Percentiles rank a stretch among this genome's conserved stretches.
These are phyloP conservation scores for Drosophila erecta DNA, from an alignment of 1,140 invertebrate genomes.

Conservation along the genomic window DNA sequence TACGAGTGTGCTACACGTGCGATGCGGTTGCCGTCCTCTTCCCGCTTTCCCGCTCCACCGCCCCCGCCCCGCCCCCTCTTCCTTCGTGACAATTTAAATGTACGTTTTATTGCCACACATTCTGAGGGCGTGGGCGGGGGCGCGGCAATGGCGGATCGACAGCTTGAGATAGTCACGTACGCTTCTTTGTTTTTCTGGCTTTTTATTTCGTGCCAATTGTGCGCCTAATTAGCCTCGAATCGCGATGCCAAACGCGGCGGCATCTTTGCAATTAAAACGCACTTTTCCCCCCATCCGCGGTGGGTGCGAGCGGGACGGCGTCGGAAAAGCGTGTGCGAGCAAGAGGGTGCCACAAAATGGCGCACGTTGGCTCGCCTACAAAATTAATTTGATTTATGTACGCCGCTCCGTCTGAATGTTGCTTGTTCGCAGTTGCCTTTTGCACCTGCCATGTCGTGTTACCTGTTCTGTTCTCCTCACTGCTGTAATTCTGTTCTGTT, in stretches of 20 bases:
- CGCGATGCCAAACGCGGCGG: slow-evolving; percentile 55
- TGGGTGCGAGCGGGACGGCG: slow-evolving; percentile 1
- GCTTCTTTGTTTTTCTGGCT: slow-evolving; percentile 67
- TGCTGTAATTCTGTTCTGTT: slow-evolving; percentile 6
- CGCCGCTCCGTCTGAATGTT: slow-evolving; percentile 42
- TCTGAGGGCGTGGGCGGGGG: background rate
- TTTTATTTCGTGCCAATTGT: slow-evolving; percentile 81
- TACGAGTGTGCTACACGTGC: slow-evolving; percentile 63
- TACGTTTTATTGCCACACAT: slow-evolving; percentile 60
- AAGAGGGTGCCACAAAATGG: slow-evolving; percentile 56
- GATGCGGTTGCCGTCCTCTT: slow-evolving; percentile 36
- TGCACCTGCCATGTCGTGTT: slow-evolving; percentile 60
- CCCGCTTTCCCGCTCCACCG: background rate
- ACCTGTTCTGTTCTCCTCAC: slow-evolving; percentile 45
- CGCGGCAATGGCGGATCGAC: slow-evolving; percentile 50
- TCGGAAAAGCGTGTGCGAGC: background rate
- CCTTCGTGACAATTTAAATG: slow-evolving; percentile 70
- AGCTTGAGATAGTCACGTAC: slow-evolving; percentile 82
- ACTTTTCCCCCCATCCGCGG: slow-evolving; percentile 49
- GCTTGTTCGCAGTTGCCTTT: slow-evolving; percentile 50
- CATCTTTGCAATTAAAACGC: slow-evolving; percentile 82
- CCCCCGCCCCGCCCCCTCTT: background rate
- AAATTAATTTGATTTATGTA: slow-evolving; percentile 84
- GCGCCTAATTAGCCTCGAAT: slow-evolving; percentile 80
- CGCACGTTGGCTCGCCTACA: slow-evolving; percentile 72